Evolutionary conservation across 2,113 vertebrate genomes (phyloP), one percentile per base, ranked within the genome.

Genomic region (Pao palembangensis): DNA sequence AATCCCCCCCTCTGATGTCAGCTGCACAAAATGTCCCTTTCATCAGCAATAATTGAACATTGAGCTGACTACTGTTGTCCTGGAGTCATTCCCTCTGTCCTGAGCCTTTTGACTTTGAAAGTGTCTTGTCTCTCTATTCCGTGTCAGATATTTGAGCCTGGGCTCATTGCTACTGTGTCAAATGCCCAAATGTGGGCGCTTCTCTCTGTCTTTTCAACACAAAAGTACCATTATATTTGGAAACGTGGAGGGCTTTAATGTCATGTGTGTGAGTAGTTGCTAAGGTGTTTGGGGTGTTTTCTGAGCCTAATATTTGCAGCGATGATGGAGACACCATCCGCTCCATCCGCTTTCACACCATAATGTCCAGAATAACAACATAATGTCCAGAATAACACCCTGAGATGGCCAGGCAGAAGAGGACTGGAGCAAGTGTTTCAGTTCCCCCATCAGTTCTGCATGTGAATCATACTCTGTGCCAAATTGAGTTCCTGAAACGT

Each of bases 1-100:
- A 89, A 89, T 89, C 85, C 87, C 60, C 38, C 70, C 73, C 76
- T 89, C 73, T 85, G 84, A 92, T 88, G 87, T 89, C 76, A 64
- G 80, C 72, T 69, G 52, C 78, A 80, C 80, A 80, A 87, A 90
- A 88, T 80, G 79, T 75, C 74, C 80, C 83, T 91, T 90, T 90
- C 87, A 91, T 89, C 88, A 88, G 79, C 67, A 78, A 80, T 86
- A 90, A 88, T 89, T 84, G 84, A 87, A 78, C 86, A 85, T 78
- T 66, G 75, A 86, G 74, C 80, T 59, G 73, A 69, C 68, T 38
- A 62, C 76, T 56, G 64, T 81, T 84, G 73, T 79, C 61, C 67
- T 51, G 43, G 58, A 80, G 64, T 75, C 80, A 56, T 73, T 79
- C 78, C 71, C 55, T 54, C 15, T 58, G 73, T 67, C 72, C 69